Percentiles rank a stretch among this genome's conserved stretches.
Evolutionary conservation across 2,113 vertebrate species (phyloP).

Genomic region (Vanacampus margaritifer): DNA sequence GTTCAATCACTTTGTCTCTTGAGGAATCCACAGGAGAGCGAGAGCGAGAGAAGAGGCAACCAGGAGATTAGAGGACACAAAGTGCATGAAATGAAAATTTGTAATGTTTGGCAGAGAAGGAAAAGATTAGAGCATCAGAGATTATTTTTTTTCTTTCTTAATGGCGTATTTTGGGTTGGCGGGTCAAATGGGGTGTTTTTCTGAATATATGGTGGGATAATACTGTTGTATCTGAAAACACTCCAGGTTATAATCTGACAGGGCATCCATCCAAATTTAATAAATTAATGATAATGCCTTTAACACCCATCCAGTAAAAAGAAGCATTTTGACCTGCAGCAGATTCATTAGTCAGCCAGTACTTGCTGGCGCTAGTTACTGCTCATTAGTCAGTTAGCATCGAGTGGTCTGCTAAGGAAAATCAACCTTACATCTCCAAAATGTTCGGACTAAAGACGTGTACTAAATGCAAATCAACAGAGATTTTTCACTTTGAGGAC

Average conservation of each 20-base stretch:
- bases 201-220: not conserved
- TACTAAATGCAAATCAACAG: not conserved
- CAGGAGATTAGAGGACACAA: not conserved
- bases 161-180: not conserved
- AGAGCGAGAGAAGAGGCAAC: not conserved
- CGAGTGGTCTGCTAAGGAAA: not conserved
- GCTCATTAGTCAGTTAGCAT: not conserved
- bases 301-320: not conserved
- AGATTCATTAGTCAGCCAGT: not conserved
- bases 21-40: constrained; percentile 1
- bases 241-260: too few relatives aligned
- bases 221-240: too few relatives aligned
- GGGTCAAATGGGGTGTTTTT: not conserved
- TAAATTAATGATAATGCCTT: not conserved
- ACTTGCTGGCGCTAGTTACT: not conserved
- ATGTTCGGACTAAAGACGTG: too few relatives aligned
- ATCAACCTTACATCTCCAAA: not conserved
- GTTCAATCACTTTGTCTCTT: constrained; percentile 14
- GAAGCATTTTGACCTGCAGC: not conserved
- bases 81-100: constrained; percentile 2
- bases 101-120: not conserved
- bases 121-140: constrained; percentile 4
- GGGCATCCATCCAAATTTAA: not conserved
- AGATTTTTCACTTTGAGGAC: not conserved
- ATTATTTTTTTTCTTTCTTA: not conserved